Percentiles rank a stretch among this genome's conserved stretches.
phyloP scores from a whole-genome alignment of 2,888 invertebrate species.

The Nasonia oneida region DNA sequence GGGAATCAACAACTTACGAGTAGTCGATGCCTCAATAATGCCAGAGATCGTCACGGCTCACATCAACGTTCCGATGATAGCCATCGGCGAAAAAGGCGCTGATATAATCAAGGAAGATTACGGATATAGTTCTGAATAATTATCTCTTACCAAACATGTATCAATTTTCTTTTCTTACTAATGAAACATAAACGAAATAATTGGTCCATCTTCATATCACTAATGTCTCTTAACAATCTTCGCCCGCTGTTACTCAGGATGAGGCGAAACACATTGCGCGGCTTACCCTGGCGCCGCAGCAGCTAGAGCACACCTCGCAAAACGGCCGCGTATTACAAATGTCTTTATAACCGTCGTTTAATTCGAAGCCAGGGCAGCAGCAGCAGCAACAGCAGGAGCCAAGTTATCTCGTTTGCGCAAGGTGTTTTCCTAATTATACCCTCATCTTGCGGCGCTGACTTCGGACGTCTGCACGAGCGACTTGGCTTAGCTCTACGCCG shows the following conservation, averaged over 20 bases:
- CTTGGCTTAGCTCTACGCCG: not conserved
- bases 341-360: slow-evolving; percentile 59
- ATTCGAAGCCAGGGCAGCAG: slow-evolving; percentile 41
- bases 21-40: slow-evolving; percentile 80
- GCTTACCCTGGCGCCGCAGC: not conserved
- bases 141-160: not conserved
- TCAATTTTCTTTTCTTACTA: not conserved
- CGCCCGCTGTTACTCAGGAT: not conserved
- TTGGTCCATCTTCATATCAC: not conserved
- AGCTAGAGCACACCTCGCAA: not conserved
- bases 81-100: slow-evolving; percentile 87
- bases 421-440: slow-evolving; percentile 60
- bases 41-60: too few relatives aligned
- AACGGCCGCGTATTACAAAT: slow-evolving; percentile 50
- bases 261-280: slow-evolving; percentile 18
- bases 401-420: slow-evolving; percentile 61
- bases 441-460: slow-evolving; percentile 33
- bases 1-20: slow-evolving; percentile 83
- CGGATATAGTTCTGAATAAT: not conserved
- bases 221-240: slow-evolving; percentile 7
- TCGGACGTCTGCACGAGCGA: slow-evolving; percentile 25
- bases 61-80: slow-evolving; percentile 78
- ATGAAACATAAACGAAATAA: not conserved
- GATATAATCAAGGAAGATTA: slow-evolving; percentile 81
- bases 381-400: not conserved